Base-by-base conservation (phyloP, 1,140 invertebrate genomes). In the Drosophila chauvacae region DNA sequence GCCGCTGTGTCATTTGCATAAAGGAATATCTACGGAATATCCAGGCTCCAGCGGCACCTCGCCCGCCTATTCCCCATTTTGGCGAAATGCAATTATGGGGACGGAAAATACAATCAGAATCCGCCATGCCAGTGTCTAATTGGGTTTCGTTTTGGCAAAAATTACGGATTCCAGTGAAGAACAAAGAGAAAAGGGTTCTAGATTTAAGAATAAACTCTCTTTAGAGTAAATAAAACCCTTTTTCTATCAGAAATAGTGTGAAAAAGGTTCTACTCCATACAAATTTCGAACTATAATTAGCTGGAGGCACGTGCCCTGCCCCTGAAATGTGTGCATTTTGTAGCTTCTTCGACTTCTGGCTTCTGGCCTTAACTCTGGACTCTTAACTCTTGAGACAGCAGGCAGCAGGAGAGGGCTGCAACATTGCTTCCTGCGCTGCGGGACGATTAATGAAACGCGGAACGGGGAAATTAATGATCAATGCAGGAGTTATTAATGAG, bases 391-490 rank as follows among this genome's bases (percentile, higher is more conserved):
- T 42, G n/a, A 1, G 20, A 1, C 41, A n/a, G n/a, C 20, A 41
- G 10, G 10, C 26, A 28, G 11, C 53, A 57, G 14, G 11, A 10
- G n/a, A n/a, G 7, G 33, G 11, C 33, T 1, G 35, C 0, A 37
- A 37, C 11, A 37, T 13, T 13, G 35, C 35, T 39, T 26, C 39
- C 48, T 45, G 35, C 44, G 20, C 51, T 9, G 58, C 45, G 72
- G 72, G 73, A 80, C 72, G 84, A 87, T 87, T 88, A 87, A 87
- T 87, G 80, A 79, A 88, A 76, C 48, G 85, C 81, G 53, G 53
- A n/a, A 56, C 35, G 83, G 81, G 80, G 72, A 90, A 76, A 90
- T 90, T 90, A 90, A 90, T 90, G 85, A 90, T 90, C 85, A 81
- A 69, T 76, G 78, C 53, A 58, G 45, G 57, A 70, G 81, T 90